These are phyloP conservation scores for Lethenteron camtschaticum DNA, from an alignment of 2,113 vertebrate species.

Conservation along the genomic window DNA sequence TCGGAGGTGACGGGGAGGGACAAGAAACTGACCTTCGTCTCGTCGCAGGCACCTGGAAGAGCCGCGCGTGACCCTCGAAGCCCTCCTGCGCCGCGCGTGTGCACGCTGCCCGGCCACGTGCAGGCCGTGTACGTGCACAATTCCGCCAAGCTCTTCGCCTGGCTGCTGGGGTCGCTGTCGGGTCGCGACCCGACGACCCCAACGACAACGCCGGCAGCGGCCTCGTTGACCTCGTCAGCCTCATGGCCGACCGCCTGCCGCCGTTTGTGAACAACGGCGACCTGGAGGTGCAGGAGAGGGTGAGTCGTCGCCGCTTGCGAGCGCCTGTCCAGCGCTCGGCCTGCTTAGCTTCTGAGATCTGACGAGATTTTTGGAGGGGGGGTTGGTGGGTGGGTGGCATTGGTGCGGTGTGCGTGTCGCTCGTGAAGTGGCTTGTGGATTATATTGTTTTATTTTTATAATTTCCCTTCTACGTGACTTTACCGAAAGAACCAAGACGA, in stretches of 20 bases:
- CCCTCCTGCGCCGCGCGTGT: slow-evolving; percentile 77
- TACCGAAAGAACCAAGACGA: too few species aligned
- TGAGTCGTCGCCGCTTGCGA: slow-evolving; percentile 17
- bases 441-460: too few species aligned
- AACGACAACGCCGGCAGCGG: background rate
- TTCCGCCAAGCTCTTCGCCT: slow-evolving; percentile 70
- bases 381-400: too few species aligned
- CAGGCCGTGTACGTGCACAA: slow-evolving; percentile 96
- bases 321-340: background rate
- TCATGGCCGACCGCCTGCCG: slow-evolving; percentile 68
- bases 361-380: too few species aligned
- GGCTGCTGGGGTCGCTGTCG: slow-evolving; percentile 30
- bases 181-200: too few species aligned
- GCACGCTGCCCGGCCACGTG: slow-evolving; percentile 77
- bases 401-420: too few species aligned
- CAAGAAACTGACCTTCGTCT: too few species aligned
- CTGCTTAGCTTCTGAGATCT: too few species aligned
- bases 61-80: slow-evolving; percentile 66
- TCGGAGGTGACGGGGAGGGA: too few species aligned
- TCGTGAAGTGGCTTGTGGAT: too few species aligned
- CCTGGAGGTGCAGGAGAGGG: slow-evolving; percentile 96
- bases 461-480: too few species aligned
- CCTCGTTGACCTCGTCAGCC: slow-evolving; percentile 38
- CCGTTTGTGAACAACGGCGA: slow-evolving; percentile 93
- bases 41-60: slow-evolving; percentile 53